Evolutionary conservation across 2,797 vertebrate species (phyloP), one percentile per base, ranked within the genome.

Genomic region (Muraenolepis orangiensis): DNA sequence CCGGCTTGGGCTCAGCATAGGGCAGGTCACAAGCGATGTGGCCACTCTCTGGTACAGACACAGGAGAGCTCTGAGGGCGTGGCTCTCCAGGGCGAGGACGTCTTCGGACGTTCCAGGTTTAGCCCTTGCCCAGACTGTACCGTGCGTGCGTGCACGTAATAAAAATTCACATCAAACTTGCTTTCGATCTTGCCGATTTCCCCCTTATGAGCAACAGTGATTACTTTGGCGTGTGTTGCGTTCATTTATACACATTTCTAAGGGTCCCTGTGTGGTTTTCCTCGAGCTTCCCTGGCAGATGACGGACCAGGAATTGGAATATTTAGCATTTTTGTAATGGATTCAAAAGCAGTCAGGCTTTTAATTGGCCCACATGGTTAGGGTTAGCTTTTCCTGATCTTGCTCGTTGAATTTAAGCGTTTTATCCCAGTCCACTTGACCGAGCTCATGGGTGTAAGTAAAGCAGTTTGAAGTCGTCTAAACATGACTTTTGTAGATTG

Each of bases 191-290:
- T 34, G 3, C 0, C 1, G 12, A 92, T 0, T 1, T 85, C 29
- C 0, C 76, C 0, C 1, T 0, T 0, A 57, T 0, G 79, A 1
- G 67, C 73, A 1, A 1, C 10, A 0, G 0, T 78, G 4, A 93
- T 70, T 34, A 69, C n/a, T 1, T 32, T 31, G 91, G 87, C 93
- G 75, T 8, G 0, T 16, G 0, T 6, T 3, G 78, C 0, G 8
- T 84, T 72, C 42, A 93, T 78, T 3, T 32, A 20, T 1, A 93
- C 0, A 7, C 86, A n/a, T n/a, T n/a, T n/a, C 0, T 85, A 72
- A 68, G 72, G 74, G 13, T 93, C 90, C 6, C 32, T 78, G 16
- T 4, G 3, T 4, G 12, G 6, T 3, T 23, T 23, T 0, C 71
- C 31, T 14, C 13, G 1, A 72, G 0, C 0, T 2, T 0, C 2